Base-by-base conservation (phyloP, 2,888 invertebrate species). In the Agrochola lota region DNA sequence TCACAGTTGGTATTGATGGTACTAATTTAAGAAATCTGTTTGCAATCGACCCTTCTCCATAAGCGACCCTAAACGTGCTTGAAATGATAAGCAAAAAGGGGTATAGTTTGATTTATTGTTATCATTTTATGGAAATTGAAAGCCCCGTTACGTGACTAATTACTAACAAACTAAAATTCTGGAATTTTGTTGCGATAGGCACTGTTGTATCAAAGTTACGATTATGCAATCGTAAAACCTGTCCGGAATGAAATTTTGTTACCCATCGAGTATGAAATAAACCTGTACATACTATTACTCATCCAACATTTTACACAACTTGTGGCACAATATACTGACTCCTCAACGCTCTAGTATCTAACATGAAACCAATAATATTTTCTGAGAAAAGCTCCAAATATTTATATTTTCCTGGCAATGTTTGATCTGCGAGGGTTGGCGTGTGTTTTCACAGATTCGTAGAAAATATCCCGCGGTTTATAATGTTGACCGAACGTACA, bases 401-500 rank as follows among this genome's bases (percentile, higher is more conserved):
- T 60, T 80, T 43, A 70, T 60, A 70, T 70, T 70, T 74, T 40
- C 66, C 57, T 59, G 68, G 64, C 64, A 52, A 55, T 55, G 30
- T 82, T 70, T 71, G 60, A 62, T 57, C 43, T 46, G 63, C 26
- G 35, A 26, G 52, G 64, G 52, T 17, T 43, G 59, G 67, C 67
- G 60, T 20, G 66, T 71, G 74, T 77, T 87, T 79, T 63, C 35
- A 43, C 59, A 64, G 75, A 64, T 75, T 78, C 74, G 71, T 71
- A 75, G 77, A 85, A 83, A 75, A 69, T 74, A 73, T 77, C 40
- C 52, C 46, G 60, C 66, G 60, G 57, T 46, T 74, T 68, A 71
- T 68, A 84, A 85, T 68, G 73, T 85, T 83, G 59, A 71, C 81
- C 68, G 12, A 69, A 63, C 23, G 74, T 81, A 76, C 81, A 84